phyloP scores from a whole-genome alignment of 2,113 vertebrate genomes.

The Petrocephalus microphthalmus region DNA sequence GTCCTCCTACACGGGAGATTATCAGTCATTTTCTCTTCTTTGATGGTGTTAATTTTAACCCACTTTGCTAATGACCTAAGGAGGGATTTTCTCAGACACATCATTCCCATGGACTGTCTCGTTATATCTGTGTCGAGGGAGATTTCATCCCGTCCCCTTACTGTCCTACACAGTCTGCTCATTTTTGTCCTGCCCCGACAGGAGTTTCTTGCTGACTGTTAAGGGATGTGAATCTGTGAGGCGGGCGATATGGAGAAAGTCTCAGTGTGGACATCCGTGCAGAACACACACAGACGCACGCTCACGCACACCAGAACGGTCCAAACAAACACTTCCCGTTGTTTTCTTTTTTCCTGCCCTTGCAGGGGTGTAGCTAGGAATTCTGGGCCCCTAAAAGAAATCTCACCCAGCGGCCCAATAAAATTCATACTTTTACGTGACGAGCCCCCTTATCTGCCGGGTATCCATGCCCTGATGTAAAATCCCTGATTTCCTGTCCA shows the following conservation, averaged over 20 bases:
- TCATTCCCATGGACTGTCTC: not conserved
- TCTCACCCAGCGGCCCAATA: not conserved
- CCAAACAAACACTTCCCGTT: not conserved
- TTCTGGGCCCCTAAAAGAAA: not conserved
- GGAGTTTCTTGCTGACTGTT: not conserved
- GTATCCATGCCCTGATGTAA: not conserved
- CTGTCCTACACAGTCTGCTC: not conserved
- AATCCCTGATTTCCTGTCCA: conserved; percentile 17
- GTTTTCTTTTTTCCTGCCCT: not conserved
- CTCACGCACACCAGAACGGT: not conserved
- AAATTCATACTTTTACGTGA: not conserved
- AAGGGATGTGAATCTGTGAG: not conserved
- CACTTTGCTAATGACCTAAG: not conserved
- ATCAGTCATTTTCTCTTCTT: conserved; percentile 1
- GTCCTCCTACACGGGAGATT: not conserved
- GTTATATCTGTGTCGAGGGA: not conserved
- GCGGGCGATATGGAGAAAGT: not conserved
- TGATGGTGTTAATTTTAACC: conserved; percentile 7
- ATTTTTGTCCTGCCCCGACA: not conserved
- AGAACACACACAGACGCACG: not conserved
- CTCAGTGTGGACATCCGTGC: not conserved
- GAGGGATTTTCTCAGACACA: not conserved
- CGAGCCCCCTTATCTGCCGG: not conserved
- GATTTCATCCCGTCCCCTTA: not conserved
- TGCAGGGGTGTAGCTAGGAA: not conserved